These are phyloP conservation scores for Sylvicapra grimmia DNA, from an alignment of 2,113 vertebrate species.

Conservation along the genomic window DNA sequence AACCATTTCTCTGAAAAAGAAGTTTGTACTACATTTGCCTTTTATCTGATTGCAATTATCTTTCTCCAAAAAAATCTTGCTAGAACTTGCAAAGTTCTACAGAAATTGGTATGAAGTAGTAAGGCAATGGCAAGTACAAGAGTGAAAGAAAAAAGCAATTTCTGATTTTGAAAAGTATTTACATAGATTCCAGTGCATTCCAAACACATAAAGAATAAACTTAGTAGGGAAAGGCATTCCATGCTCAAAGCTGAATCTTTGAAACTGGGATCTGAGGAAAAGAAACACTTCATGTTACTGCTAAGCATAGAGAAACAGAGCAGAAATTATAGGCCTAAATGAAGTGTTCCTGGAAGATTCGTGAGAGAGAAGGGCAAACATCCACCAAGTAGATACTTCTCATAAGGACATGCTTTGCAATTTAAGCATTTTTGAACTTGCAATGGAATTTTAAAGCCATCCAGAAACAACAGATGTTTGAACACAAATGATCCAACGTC, in stretches of 20 bases:
- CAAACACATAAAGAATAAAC: slow-evolving; percentile 53
- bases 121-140: slow-evolving; percentile 3
- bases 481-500: slow-evolving; percentile 57
- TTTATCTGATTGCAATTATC: slow-evolving; percentile 18
- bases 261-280: neutral
- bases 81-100: slow-evolving; percentile 36
- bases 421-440: slow-evolving; percentile 65
- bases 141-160: neutral
- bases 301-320: neutral
- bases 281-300: neutral
- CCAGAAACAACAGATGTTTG: slow-evolving; percentile 74
- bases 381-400: slow-evolving; percentile 12
- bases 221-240: slow-evolving; percentile 29
- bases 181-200: slow-evolving; percentile 63
- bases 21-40: neutral
- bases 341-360: slow-evolving; percentile 10
- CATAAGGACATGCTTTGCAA: slow-evolving; percentile 55
- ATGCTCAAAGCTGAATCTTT: slow-evolving; percentile 9
- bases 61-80: slow-evolving; percentile 37
- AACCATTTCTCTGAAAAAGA: neutral
- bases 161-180: slow-evolving; percentile 55
- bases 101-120: neutral
- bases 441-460: slow-evolving; percentile 71
- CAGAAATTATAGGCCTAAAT: slow-evolving; percentile 2
- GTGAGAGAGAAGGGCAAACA: slow-evolving; percentile 14